These are phyloP conservation scores for Protomyctophum bolini DNA, from an alignment of 2,113 vertebrate species.

Conservation along the genomic window DNA sequence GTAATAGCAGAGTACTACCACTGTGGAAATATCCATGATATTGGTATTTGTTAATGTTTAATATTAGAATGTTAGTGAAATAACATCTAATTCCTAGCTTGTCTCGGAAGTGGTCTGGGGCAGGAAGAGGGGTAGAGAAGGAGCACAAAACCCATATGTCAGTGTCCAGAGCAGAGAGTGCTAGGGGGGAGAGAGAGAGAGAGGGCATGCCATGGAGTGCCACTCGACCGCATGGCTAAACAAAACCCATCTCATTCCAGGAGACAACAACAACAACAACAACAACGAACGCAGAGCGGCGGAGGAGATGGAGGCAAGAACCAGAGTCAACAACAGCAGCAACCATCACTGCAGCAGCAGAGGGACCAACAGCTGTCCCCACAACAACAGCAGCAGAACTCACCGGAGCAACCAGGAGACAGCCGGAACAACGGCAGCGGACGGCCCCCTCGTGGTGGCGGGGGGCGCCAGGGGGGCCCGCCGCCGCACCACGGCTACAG, in stretches of 20 bases:
- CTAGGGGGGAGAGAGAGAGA: neutral
- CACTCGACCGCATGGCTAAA: conserved; percentile 44
- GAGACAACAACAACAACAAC: conserved; percentile 69
- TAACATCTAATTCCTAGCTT: no score
- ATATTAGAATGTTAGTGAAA: no score
- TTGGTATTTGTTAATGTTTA: no score
- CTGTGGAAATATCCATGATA: no score
- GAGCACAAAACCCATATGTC: neutral
- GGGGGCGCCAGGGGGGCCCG: conserved; percentile 76
- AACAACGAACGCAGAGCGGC: conserved; percentile 81
- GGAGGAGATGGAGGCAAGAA: conserved; percentile 83
- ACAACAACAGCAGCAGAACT: conserved; percentile 71
- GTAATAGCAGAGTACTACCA: neutral
- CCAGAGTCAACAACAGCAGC: conserved; percentile 69
- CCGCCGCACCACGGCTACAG: conserved; percentile 89
- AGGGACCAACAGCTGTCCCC: conserved; percentile 63
- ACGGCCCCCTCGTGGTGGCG: conserved; percentile 84
- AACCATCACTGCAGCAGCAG: conserved; percentile 62
- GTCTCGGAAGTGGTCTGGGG: neutral
- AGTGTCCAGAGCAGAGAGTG: conserved; percentile 3
- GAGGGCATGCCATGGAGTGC: conserved; percentile 13
- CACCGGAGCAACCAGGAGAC: conserved; percentile 61
- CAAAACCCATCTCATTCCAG: conserved; percentile 76
- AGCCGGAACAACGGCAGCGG: conserved; percentile 69
- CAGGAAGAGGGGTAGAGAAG: neutral